Base-by-base conservation (phyloP, 1,140 invertebrate species). In the Ips typographus region DNA sequence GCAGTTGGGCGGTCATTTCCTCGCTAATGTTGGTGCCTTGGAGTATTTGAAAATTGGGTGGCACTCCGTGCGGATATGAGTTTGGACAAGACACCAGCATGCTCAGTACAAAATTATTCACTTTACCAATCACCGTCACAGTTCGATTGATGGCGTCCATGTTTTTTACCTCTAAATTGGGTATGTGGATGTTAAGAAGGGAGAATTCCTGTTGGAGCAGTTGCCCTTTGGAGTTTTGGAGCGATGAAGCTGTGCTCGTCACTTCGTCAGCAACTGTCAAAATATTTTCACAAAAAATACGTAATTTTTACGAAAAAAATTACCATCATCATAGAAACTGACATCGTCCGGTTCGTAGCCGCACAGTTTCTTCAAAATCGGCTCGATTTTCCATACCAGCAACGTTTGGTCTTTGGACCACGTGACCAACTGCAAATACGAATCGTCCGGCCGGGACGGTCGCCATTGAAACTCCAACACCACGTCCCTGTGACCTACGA, bases 391-490 rank as follows among this genome's bases (percentile, higher is more conserved):
- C 91, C 95, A 98, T 22, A 98, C 89, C 62, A 96, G 83, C 37
- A 98, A 83, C 58, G 89, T 94, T 74, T 96, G 94, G 85, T 98
- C 95, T 78, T 94, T 90, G 0, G 94, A 95, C 95, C 95, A 98
- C 1, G 95, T 98, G 0, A 98, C 88, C n/a, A 98, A 79, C 79
- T 98, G 93, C 81, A 91, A 91, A 74, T 94, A 90, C 55, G 73
- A 82, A 75, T 78, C 86, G 81, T 82, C 84, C 77, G 80, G 83
- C 82, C 78, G 83, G 71, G 88, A 86, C 51, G 88, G 85, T 68
- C 93, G 85, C 95, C 95, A 98, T 73, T 94, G 92, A 88, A 98
- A 98, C 76, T 98, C 95, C 44, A 97, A 82, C 43, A 98, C 94
- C 44, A 95, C 94, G 84, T 98, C 95, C 2, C 91, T 91, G 78